A percentile compares a stretch with the other conserved stretches of the same genome.
Conservation (phyloP, 2,113 vertebrate genomes). For the Plestiodon gilberti region DNA sequence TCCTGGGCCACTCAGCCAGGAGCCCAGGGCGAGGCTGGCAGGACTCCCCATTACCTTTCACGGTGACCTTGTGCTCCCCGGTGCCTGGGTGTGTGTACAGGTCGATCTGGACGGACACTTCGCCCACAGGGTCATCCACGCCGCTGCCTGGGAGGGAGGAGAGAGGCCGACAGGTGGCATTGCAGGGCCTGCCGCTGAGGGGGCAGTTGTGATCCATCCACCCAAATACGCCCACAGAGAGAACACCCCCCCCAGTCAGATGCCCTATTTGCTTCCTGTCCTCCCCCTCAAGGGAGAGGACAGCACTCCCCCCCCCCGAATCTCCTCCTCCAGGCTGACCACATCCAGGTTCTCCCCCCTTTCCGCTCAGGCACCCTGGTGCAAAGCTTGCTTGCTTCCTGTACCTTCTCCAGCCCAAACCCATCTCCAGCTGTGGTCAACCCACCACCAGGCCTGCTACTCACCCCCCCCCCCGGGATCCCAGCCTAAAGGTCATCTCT, state of each 20-base stretch:
- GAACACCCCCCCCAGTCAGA: neutral
- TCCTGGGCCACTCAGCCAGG: no score
- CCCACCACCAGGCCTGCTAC: conserved; percentile 31
- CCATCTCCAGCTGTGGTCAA: neutral
- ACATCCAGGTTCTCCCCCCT: neutral
- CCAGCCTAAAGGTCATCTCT: no score
- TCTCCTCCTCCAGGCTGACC: neutral
- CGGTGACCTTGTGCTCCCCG: conserved; percentile 92
- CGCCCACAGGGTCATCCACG: conserved; percentile 92
- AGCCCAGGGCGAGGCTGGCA: no score
- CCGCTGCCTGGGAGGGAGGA: conserved; percentile 82
- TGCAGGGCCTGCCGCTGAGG: neutral
- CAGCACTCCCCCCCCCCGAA: neutral
- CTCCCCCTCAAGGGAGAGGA: neutral
- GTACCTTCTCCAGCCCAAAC: no score
- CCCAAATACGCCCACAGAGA: neutral
- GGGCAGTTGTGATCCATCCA: neutral
- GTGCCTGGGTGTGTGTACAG: conserved; percentile 93
- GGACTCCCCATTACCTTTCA: conserved; percentile 85
- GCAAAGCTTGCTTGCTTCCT: no score
- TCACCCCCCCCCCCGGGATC: no score
- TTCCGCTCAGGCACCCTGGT: no score
- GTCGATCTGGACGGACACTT: conserved; percentile 94
- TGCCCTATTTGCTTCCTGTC: neutral
- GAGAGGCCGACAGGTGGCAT: neutral